These are phyloP conservation scores for Aythya baeri DNA, from an alignment of 2,113 vertebrate species.

Conservation along the genomic window DNA sequence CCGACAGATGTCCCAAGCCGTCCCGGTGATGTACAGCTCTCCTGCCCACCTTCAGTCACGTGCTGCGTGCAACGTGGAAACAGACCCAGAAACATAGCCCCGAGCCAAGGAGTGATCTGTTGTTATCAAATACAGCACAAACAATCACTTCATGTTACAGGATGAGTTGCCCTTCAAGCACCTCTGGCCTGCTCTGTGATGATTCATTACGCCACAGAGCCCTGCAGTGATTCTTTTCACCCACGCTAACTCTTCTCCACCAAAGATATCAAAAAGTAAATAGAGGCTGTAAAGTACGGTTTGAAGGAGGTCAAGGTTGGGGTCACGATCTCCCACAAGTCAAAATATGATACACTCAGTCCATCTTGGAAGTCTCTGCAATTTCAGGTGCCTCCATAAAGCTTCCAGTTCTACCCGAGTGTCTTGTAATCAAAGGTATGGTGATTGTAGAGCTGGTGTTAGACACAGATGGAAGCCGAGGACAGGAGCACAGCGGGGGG, in stretches of 20 bases:
- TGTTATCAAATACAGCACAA: conserved; percentile 35
- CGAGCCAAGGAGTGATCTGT: background rate
- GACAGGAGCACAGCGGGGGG: background rate
- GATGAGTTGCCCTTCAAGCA: conserved; percentile 11
- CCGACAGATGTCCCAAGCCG: background rate
- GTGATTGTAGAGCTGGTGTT: background rate
- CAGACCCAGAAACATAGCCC: background rate
- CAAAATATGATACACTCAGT: background rate
- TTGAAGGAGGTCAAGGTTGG: background rate
- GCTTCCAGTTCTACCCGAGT: conserved; percentile 2
- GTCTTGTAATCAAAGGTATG: background rate
- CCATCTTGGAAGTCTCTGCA: background rate
- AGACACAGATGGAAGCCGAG: background rate
- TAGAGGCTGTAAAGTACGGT: background rate
- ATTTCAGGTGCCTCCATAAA: conserved; percentile 21
- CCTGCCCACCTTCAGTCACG: background rate
- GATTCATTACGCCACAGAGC: conserved; percentile 44
- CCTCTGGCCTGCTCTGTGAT: conserved; percentile 40
- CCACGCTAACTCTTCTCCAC: background rate
- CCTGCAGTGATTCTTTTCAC: conserved; percentile 43
- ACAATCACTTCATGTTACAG: conserved; percentile 34
- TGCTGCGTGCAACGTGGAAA: background rate
- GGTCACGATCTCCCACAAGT: background rate
- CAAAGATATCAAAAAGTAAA: conserved; percentile 2
- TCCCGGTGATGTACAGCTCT: background rate